A percentile compares a stretch with the other conserved stretches of the same genome.
Conservation (phyloP, 2,113 vertebrate species). For the Notarius lentiginosus region DNA sequence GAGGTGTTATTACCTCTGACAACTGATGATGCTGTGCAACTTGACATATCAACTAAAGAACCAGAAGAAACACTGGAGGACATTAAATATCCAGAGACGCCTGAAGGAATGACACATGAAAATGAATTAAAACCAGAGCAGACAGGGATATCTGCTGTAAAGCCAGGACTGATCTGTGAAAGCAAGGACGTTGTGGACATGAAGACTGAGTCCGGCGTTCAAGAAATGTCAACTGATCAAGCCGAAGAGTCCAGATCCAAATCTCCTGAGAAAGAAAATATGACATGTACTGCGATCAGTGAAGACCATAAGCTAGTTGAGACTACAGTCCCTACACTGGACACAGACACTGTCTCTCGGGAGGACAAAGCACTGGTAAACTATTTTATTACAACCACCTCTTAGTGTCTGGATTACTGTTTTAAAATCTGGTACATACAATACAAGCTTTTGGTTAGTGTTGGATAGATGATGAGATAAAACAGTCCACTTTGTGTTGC, state of each 20-base stretch:
- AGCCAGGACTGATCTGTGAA: neutral
- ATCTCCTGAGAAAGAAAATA: neutral
- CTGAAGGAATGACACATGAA: neutral
- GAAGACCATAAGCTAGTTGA: neutral
- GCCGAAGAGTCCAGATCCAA: neutral
- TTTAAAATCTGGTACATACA: neutral
- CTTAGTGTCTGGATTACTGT: neutral
- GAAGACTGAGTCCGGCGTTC: neutral
- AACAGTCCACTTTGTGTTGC: neutral
- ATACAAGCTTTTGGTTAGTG: neutral
- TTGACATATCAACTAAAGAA: neutral
- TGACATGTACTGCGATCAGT: neutral
- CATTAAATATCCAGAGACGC: neutral
- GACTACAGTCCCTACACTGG: neutral
- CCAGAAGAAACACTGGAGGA: neutral
- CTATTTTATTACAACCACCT: neutral
- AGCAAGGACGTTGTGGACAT: neutral
- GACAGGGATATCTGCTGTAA: neutral
- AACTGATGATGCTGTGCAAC: neutral
- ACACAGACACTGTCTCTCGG: neutral
- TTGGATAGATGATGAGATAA: neutral
- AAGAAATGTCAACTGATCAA: neutral
- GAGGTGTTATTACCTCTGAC: neutral
- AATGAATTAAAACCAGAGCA: constrained; percentile 6
- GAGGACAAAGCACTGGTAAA: neutral